Evolutionary conservation across 2,888 invertebrate species (phyloP).

Genomic region (Dermolepida albohirtum): DNA sequence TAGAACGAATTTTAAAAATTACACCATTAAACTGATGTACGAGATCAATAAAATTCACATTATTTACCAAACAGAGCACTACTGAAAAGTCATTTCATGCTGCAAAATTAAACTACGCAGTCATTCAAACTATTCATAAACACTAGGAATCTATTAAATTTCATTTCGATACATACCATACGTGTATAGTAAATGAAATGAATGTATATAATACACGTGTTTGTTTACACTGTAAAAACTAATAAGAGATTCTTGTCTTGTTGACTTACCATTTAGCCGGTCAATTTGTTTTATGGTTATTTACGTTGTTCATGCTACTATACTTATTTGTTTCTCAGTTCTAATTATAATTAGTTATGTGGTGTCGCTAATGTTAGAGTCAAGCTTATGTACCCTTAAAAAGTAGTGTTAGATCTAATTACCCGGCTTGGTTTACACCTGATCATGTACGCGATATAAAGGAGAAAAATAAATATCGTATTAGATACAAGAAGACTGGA

Average conservation of each 20-base stretch:
- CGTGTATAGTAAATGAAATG: too few relatives aligned
- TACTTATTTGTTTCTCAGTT: background rate
- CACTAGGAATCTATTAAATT: slow-evolving; percentile 6
- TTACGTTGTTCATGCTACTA: background rate
- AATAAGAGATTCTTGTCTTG: background rate
- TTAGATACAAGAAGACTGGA: too few relatives aligned
- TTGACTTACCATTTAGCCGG: background rate
- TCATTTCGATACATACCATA: slow-evolving; percentile 6
- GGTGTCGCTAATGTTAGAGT: too few relatives aligned
- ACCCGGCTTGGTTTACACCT: too few relatives aligned
- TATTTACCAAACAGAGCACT: slow-evolving; percentile 5
- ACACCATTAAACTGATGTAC: slow-evolving; percentile 6
- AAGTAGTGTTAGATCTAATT: too few relatives aligned
- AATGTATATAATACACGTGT: background rate
- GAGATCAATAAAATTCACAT: slow-evolving; percentile 21
- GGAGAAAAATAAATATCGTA: too few relatives aligned
- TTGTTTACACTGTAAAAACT: background rate
- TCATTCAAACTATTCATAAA: slow-evolving; percentile 11
- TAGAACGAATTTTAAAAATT: slow-evolving; percentile 7
- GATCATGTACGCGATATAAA: too few relatives aligned
- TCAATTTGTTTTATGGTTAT: slow-evolving; percentile 5
- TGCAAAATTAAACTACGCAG: slow-evolving; percentile 2
- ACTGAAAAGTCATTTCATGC: background rate
- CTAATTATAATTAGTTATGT: background rate
- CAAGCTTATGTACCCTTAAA: too few relatives aligned